Base-by-base conservation (phyloP, 2,888 invertebrate species). In the Ennomos fuscantarius region DNA sequence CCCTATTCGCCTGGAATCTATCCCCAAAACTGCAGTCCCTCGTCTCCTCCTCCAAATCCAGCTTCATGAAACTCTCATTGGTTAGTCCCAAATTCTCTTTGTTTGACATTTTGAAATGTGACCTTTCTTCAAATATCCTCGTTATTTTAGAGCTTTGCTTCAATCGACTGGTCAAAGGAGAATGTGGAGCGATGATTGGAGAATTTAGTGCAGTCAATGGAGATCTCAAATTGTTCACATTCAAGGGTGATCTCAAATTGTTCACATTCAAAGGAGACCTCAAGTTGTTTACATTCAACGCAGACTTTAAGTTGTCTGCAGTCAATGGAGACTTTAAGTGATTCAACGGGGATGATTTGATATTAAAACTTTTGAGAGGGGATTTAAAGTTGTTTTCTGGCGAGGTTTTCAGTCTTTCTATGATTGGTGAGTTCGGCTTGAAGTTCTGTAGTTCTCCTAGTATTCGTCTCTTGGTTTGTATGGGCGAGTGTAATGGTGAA, bases 21-120 rank as follows among this genome's bases (percentile, higher is more conserved):
- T 78, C 77, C 5, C 79, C 78, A 8, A 89, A 89, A 0, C 80
- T 68, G 37, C 85, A 88, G 36, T 89, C 90, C n/a, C 87, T 80
- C 0, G 91, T 72, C 13, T 90, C 89, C n/a, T 90, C 91, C 35
- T 88, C 89, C 1, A 85, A 69, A 37, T 87, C 87, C 24, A 88
- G 60, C 44, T 86, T 87, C 3, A 82, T 65, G 33, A 81, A 84
- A 0, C 78, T 82, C 45, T 82, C 79, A 36, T 74, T 79, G 9
- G 79, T 75, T 1, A 76, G 53, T 0, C 64, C 62, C 8, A 78
- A 71, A 63, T 88, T 88, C 71, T 88, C 88, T n/a, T 89, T 89
- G 55, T 89, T 86, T 0, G 79, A 76, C 79, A 82, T 84, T 60
- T 84, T 90, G 44, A 87, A 90, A 32, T 67, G 71, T 0, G 77